phyloP scores from a whole-genome alignment of 2,888 invertebrate genomes.

The Protodeltote pygarga region DNA sequence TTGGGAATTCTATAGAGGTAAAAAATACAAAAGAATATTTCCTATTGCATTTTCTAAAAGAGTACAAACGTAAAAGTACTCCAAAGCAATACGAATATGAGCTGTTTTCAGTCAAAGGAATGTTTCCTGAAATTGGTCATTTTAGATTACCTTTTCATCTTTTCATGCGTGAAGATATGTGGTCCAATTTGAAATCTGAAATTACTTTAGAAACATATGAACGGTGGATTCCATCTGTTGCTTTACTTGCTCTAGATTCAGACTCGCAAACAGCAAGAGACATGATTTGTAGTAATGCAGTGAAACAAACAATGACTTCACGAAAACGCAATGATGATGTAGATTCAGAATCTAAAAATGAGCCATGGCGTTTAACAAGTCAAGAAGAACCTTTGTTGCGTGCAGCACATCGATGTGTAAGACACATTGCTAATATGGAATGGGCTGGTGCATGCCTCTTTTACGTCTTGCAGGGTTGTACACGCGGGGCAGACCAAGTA shows the following conservation, averaged over 20 bases:
- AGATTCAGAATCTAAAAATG: conserved; percentile 66
- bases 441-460: conserved; percentile 85
- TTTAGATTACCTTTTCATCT: conserved; percentile 82
- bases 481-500: conserved; percentile 84
- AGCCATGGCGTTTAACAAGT: conserved; percentile 76
- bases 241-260: conserved; percentile 73
- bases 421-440: conserved; percentile 83
- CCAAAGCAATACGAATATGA: conserved; percentile 84
- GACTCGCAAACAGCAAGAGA: conserved; percentile 81
- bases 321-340: conserved; percentile 66
- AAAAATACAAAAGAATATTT: conserved; percentile 75
- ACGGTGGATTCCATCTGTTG: conserved; percentile 78
- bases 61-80: conserved; percentile 73
- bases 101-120: conserved; percentile 80
- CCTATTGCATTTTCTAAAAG: conserved; percentile 77
- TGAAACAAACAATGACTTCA: conserved; percentile 84
- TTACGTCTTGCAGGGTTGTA: conserved; percentile 82
- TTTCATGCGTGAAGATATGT: conserved; percentile 82
- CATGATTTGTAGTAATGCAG: conserved; percentile 84
- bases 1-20: conserved; percentile 61
- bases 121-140: conserved; percentile 83
- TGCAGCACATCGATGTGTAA: conserved; percentile 81
- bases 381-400: conserved; percentile 79
- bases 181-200: conserved; percentile 83
- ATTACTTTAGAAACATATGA: conserved; percentile 83